Percentiles rank a stretch among this genome's conserved stretches.
phyloP scores from a whole-genome alignment of 2,113 vertebrate genomes.

The Spermophilus dauricus region DNA sequence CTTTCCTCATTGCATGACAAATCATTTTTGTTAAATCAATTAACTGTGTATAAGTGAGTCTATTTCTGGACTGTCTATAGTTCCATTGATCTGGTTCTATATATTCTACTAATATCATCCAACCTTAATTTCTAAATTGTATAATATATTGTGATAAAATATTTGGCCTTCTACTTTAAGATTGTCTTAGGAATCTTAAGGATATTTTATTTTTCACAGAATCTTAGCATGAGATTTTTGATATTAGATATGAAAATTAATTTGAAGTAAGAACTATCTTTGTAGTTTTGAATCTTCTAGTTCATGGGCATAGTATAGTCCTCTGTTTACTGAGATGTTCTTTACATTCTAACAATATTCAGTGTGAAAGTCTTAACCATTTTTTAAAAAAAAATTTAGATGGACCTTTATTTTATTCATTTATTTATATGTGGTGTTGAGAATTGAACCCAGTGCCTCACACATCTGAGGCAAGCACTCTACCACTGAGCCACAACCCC shows the following conservation, averaged over 20 bases:
- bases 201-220: not conserved
- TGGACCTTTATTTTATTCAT: too few species aligned
- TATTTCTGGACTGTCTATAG: not conserved
- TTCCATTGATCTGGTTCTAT: not conserved
- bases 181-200: not conserved
- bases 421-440: too few species aligned
- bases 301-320: not conserved
- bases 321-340: not conserved
- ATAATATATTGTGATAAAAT: constrained; percentile 8
- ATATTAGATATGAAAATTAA: not conserved
- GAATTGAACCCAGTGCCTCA: too few species aligned
- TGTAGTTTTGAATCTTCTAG: not conserved
- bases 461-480: too few species aligned
- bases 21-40: not conserved
- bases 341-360: not conserved
- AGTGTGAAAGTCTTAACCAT: not conserved
- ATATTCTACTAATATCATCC: not conserved
- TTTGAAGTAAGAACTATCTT: not conserved
- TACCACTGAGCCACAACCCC: too few species aligned
- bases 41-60: not conserved
- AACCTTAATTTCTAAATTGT: constrained; percentile 16
- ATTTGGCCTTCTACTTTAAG: not conserved
- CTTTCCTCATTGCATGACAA: not conserved
- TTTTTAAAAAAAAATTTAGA: not conserved
- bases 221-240: not conserved